Evolutionary conservation across 1,140 invertebrate species (phyloP), one percentile per base, ranked within the genome.

Genomic region (Euschistus heros): DNA sequence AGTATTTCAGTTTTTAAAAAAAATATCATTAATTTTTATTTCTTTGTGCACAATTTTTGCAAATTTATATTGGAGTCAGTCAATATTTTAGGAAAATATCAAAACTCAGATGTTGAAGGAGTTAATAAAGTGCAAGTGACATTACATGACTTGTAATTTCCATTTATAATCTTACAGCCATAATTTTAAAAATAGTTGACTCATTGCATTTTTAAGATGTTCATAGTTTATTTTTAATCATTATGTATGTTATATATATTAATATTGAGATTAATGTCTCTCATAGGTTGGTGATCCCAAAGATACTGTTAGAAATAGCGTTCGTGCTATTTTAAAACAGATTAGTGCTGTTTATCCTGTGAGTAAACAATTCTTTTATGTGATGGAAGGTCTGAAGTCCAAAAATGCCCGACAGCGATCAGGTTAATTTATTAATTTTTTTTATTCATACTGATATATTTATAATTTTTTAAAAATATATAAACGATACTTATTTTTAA

Each of bases 381-480:
- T 98, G 2, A 90, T 97, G 84, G 94, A 98, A 72, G 96, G 94
- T 15, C 76, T 98, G 2, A 94, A 94, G 74, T 94, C 92, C 0
- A 98, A 98, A 77, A 98, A 98, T 79, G 89, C 95, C 6, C 82
- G 95, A 63, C 95, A 98, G 76, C 81, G 95, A 74, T 88, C 92
- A 71, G 87, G 87, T 88, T 26, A 44, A 61, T 62, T 18, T 33
- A 14, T 22, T 52, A 17, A 10, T 44, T 52, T 14, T 60, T 61
- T 54, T 67, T 10, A 59, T 59, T 8, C 24, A 22, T 20, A 22
- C 15, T 64, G 5, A 47, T 55, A 27, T 6, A 55, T 57, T 27
- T 55, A 42, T 10, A 5, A 30, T 62, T 42, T 37, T 18, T 33
- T 59, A 7, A n/a, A n/a, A n/a, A n/a, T 24, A 17, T 59, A 7